phyloP scores from a whole-genome alignment of 2,888 invertebrate species.

The Linnaemya vulpina region DNA sequence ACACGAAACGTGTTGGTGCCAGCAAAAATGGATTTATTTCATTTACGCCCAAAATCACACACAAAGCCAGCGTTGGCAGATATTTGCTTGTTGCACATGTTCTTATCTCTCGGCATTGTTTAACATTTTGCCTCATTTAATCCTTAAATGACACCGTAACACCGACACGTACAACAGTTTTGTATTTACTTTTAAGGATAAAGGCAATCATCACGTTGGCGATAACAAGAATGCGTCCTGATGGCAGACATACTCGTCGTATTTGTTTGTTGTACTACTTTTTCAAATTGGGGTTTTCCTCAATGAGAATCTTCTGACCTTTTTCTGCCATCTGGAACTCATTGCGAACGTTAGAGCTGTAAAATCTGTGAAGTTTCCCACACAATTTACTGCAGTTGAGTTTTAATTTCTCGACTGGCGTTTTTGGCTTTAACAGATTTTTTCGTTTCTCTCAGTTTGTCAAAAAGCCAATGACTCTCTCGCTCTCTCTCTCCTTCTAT shows the following conservation, averaged over 20 bases:
- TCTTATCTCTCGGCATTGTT: slow-evolving; percentile 29
- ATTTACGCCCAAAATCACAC: slow-evolving; percentile 34
- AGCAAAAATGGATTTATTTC: slow-evolving; percentile 19
- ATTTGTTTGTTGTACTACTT: slow-evolving; percentile 41
- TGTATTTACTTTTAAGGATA: background rate
- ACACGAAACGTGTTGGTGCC: background rate
- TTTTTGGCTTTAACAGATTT: background rate
- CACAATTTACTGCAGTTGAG: slow-evolving; percentile 29
- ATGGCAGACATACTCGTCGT: background rate
- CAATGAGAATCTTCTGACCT: slow-evolving; percentile 13
- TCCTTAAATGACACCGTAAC: slow-evolving; percentile 41
- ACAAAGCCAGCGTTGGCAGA: background rate
- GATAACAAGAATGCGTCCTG: slow-evolving; percentile 13
- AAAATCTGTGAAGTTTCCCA: slow-evolving; percentile 16
- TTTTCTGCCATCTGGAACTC: background rate
- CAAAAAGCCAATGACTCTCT: slow-evolving; percentile 61
- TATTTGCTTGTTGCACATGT: slow-evolving; percentile 48
- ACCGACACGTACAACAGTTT: background rate
- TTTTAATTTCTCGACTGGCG: slow-evolving; percentile 18
- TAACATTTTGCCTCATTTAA: slow-evolving; percentile 25
- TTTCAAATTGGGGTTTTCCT: slow-evolving; percentile 54
- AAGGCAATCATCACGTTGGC: slow-evolving; percentile 8
- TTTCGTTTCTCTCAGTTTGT: slow-evolving; percentile 1
- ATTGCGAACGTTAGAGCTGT: background rate
- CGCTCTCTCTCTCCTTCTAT: no score